These are phyloP conservation scores for Eulacestoma nigropectus DNA, from an alignment of 2,113 vertebrate genomes.

Conservation along the genomic window DNA sequence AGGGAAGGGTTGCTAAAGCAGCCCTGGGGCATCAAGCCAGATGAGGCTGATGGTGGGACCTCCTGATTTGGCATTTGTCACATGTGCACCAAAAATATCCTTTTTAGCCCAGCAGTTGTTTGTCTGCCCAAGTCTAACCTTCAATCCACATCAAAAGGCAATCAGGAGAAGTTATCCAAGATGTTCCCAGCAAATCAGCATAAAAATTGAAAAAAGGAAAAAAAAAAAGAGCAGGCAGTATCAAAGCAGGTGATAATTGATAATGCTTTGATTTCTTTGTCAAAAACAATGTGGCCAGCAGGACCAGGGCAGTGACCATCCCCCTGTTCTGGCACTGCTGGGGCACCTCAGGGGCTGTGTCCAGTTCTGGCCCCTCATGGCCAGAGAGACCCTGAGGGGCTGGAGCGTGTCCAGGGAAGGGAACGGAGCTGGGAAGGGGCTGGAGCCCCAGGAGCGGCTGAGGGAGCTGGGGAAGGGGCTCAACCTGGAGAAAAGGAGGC, in stretches of 20 bases:
- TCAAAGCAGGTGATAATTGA: background rate
- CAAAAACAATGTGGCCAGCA: background rate
- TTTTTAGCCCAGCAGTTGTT: background rate
- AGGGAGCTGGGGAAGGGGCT: too few relatives aligned
- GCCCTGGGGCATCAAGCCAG: background rate
- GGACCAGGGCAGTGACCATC: background rate
- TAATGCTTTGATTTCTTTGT: background rate
- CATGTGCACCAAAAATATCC: background rate
- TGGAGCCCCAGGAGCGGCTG: too few relatives aligned
- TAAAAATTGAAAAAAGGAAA: background rate
- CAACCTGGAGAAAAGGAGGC: too few relatives aligned
- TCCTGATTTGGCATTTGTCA: background rate
- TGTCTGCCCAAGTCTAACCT: background rate
- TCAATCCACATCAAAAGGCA: background rate
- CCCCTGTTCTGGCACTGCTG: background rate
- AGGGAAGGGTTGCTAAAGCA: rapidly evolving
- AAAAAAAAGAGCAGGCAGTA: background rate
- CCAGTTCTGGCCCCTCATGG: too few relatives aligned
- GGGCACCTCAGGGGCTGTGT: background rate
- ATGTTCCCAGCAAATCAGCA: background rate
- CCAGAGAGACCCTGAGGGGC: background rate
- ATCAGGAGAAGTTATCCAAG: background rate
- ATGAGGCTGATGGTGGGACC: background rate
- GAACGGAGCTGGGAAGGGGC: too few relatives aligned
- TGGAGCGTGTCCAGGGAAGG: too few relatives aligned